phyloP scores from a whole-genome alignment of 2,888 invertebrate genomes.

The Sphaerophoria taeniata region DNA sequence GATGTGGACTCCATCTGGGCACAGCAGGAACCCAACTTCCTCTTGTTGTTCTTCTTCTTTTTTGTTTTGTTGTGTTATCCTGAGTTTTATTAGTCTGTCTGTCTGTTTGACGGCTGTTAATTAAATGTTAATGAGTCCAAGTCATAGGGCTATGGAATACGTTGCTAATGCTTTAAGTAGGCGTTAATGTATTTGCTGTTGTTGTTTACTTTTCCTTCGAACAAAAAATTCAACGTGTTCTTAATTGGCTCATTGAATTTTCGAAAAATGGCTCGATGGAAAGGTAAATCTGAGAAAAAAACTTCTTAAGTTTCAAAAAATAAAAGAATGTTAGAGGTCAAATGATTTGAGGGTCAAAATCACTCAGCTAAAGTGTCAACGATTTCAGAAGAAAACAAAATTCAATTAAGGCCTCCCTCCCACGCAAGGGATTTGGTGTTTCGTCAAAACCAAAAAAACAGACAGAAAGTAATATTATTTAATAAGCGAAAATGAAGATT shows the following conservation, averaged over 20 bases:
- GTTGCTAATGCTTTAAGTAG: neutral
- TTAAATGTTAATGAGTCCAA: conserved; percentile 59
- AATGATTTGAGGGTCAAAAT: too few species aligned
- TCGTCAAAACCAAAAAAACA: neutral
- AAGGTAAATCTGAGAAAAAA: too few species aligned
- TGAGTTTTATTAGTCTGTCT: conserved; percentile 30
- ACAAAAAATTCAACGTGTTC: neutral
- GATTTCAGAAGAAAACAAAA: conserved; percentile 1
- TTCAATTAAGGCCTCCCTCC: conserved; percentile 5
- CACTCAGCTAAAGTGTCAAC: too few species aligned
- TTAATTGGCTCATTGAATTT: conserved; percentile 6
- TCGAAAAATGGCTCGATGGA: too few species aligned
- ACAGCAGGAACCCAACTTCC: neutral
- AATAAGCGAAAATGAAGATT: conserved; percentile 23
- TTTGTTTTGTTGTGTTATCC: conserved; percentile 2
- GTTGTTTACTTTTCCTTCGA: neutral
- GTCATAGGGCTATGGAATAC: conserved; percentile 45
- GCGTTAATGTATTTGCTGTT: conserved; percentile 18
- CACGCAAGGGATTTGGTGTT: neutral
- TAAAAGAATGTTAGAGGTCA: too few species aligned
- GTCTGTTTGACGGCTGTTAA: conserved; percentile 54
- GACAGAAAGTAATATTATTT: neutral
- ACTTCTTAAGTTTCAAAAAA: too few species aligned
- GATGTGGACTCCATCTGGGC: conserved; percentile 28
- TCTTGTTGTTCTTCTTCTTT: neutral